Percentiles rank a stretch among this genome's conserved stretches.
Evolutionary conservation across 1,140 invertebrate genomes (phyloP).

Genomic region (Drosophila quadrilineata): DNA sequence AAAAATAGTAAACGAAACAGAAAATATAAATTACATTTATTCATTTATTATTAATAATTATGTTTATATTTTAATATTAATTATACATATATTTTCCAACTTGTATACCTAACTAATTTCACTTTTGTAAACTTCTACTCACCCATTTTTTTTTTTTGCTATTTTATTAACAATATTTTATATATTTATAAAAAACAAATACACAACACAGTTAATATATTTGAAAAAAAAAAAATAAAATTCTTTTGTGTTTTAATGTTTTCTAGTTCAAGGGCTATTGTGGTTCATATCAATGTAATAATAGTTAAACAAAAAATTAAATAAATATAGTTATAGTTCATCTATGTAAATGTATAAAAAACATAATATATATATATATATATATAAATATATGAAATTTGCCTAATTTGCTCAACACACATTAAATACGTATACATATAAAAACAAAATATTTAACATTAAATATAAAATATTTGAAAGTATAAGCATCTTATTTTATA

Average conservation of each 20-base stretch:
- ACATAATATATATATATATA: slow-evolving; percentile 13
- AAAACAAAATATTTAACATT: slow-evolving; percentile 11
- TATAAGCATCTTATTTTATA: slow-evolving; percentile 10
- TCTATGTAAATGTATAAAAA: slow-evolving; percentile 36
- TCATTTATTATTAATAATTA: slow-evolving; percentile 10
- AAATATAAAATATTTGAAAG: slow-evolving; percentile 16
- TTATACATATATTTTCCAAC: too few species aligned
- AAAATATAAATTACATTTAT: slow-evolving; percentile 2
- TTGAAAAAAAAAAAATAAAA: slow-evolving; percentile 17
- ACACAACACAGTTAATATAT: slow-evolving; percentile 19
- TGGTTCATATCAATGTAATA: slow-evolving; percentile 52
- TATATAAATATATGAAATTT: slow-evolving; percentile 35
- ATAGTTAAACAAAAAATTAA: slow-evolving; percentile 11
- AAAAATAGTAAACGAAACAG: not conserved
- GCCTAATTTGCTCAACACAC: slow-evolving; percentile 64
- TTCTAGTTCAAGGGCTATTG: slow-evolving; percentile 18
- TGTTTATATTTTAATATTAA: slow-evolving; percentile 11
- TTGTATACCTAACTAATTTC: too few species aligned
- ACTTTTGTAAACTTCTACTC: too few species aligned
- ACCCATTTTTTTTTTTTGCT: slow-evolving; percentile 24
- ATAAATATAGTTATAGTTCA: slow-evolving; percentile 32
- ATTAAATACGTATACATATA: slow-evolving; percentile 23
- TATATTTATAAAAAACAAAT: slow-evolving; percentile 15
- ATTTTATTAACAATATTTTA: slow-evolving; percentile 17
- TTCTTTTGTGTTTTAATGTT: slow-evolving; percentile 10